Conservation (phyloP, 2,113 vertebrate genomes). For the Apteryx mantelli region DNA sequence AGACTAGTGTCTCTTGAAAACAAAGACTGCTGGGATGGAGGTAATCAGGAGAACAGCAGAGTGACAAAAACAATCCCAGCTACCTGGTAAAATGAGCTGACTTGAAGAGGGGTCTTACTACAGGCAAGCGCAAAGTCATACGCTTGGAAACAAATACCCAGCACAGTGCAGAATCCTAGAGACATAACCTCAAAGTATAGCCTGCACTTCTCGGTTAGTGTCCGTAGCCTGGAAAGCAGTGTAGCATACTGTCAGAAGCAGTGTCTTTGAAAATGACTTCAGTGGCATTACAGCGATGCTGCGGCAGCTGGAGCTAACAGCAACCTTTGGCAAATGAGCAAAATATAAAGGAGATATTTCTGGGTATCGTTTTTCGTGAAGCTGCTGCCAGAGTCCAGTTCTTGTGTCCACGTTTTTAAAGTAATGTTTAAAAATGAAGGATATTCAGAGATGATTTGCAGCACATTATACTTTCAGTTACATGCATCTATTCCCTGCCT, state of each 20-base stretch:
- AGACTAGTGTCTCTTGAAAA: background rate
- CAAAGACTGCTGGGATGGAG: background rate
- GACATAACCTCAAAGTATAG: background rate
- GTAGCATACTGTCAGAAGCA: background rate
- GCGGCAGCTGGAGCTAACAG: background rate
- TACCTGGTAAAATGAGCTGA: background rate
- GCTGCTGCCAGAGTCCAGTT: background rate
- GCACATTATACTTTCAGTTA: background rate
- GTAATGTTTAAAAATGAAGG: background rate
- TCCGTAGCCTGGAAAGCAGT: background rate
- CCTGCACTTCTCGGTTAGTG: background rate
- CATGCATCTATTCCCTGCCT: background rate
- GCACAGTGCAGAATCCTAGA: background rate
- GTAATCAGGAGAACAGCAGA: background rate
- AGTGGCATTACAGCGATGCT: background rate
- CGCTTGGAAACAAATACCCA: background rate
- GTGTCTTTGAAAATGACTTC: background rate
- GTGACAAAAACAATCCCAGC: background rate
- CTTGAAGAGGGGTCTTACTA: background rate
- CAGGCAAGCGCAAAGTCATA: background rate
- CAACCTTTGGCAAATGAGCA: background rate
- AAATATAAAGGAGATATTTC: background rate
- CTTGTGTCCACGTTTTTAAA: fast-evolving
- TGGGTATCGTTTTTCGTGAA: background rate
- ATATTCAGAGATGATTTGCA: background rate